Conservation (phyloP, 2,797 vertebrate genomes). For the Nyctalus aviator region DNA sequence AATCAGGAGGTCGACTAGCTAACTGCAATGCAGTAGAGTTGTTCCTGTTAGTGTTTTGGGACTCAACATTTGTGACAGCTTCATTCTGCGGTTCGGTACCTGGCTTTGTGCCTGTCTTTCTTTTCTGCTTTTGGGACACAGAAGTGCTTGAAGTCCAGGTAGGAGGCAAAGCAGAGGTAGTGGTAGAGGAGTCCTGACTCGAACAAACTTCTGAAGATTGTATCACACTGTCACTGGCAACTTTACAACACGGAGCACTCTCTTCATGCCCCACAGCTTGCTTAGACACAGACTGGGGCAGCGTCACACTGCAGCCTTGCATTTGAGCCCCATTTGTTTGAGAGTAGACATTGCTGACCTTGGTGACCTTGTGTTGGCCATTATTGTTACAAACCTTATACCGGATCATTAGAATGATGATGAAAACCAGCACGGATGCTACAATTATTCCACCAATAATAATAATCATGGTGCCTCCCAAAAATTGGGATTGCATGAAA, state of each 20-base stretch:
- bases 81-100: slow-evolving; percentile 88
- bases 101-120: slow-evolving; percentile 92
- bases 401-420: slow-evolving; percentile 99
- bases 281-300: slow-evolving; percentile 94
- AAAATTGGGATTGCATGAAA: slow-evolving; percentile 99
- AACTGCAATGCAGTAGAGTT: slow-evolving; percentile 95
- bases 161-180: slow-evolving; percentile 92
- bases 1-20: slow-evolving; percentile 83
- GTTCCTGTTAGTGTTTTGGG: slow-evolving; percentile 97
- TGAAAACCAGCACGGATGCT: slow-evolving; percentile 98
- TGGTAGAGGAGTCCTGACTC: slow-evolving; percentile 92
- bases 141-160: slow-evolving; percentile 93
- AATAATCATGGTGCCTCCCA: slow-evolving; percentile 99
- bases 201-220: slow-evolving; percentile 90
- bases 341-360: slow-evolving; percentile 96
- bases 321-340: slow-evolving; percentile 96
- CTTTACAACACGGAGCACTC: slow-evolving; percentile 90
- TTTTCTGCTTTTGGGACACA: slow-evolving; percentile 92
- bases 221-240: slow-evolving; percentile 86
- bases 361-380: slow-evolving; percentile 92
- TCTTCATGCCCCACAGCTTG: slow-evolving; percentile 93
- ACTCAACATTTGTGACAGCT: slow-evolving; percentile 89
- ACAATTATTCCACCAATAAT: slow-evolving; percentile 99
- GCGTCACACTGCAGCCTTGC: slow-evolving; percentile 90
- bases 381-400: slow-evolving; percentile 98